Evolutionary conservation across 2,113 vertebrate genomes (phyloP).

Genomic region (Ammospiza caudacuta): DNA sequence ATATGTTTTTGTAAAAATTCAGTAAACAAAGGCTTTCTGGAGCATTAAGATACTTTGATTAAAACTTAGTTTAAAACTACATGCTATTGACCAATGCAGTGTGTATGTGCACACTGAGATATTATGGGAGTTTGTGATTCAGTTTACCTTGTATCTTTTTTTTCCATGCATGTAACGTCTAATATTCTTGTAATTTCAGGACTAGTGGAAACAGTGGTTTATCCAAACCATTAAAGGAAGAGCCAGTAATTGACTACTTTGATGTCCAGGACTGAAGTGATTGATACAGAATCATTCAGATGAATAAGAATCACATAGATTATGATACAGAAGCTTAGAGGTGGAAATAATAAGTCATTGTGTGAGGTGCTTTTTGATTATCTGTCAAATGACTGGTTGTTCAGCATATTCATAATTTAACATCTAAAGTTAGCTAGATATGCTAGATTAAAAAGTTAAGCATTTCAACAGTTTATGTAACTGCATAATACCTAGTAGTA

Average conservation of each 20-base stretch:
- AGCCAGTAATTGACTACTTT: conserved; percentile 94
- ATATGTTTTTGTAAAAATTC: background rate
- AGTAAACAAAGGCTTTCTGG: background rate
- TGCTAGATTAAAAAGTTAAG: background rate
- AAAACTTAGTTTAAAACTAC: background rate
- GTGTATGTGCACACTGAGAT: background rate
- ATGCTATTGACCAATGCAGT: background rate
- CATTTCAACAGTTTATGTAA: background rate
- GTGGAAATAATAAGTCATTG: conserved; percentile 9
- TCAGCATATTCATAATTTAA: background rate
- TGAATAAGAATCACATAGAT: background rate
- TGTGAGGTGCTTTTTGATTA: background rate
- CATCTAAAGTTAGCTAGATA: background rate
- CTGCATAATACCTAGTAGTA: background rate
- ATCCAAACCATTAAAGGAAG: conserved; percentile 85
- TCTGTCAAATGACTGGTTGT: background rate
- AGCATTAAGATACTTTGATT: background rate
- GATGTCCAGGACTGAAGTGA: conserved; percentile 90
- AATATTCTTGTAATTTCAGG: conserved; percentile 76
- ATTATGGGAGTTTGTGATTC: background rate
- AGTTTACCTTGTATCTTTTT: background rate
- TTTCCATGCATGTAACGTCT: background rate
- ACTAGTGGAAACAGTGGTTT: conserved; percentile 71
- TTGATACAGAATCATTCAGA: background rate
- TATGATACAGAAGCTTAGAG: background rate